phyloP scores from a whole-genome alignment of 2,888 invertebrate species.

The Achlya flavicornis region DNA sequence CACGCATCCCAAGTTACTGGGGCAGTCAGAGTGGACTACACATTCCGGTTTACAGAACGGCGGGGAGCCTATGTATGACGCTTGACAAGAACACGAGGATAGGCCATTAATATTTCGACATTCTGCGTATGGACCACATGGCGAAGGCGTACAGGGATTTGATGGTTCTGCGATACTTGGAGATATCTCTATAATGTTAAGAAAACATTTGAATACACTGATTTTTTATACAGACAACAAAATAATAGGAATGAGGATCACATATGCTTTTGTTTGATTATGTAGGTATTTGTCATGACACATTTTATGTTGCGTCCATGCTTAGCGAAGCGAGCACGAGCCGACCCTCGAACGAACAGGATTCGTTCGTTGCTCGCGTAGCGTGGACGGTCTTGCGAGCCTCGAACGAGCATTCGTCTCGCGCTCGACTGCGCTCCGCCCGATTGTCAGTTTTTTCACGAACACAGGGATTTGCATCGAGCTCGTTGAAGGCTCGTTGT shows the following conservation, averaged over 20 bases:
- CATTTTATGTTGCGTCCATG: no score
- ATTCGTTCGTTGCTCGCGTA: no score
- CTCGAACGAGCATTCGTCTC: no score
- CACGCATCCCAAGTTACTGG: conserved; percentile 86
- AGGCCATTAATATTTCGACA: conserved; percentile 88
- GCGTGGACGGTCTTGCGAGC: no score
- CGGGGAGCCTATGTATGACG: conserved; percentile 86
- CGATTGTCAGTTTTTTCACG: no score
- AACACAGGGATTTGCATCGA: no score
- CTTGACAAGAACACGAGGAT: conserved; percentile 88
- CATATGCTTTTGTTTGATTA: not conserved
- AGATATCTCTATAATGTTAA: conserved; percentile 52
- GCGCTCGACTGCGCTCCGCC: no score
- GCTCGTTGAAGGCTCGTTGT: no score
- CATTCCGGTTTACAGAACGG: conserved; percentile 87
- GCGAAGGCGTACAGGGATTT: conserved; percentile 89
- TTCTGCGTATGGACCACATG: conserved; percentile 89
- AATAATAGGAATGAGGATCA: not conserved
- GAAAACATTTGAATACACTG: conserved; percentile 16
- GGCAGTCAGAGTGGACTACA: conserved; percentile 86
- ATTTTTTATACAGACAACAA: not conserved
- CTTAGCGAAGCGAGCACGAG: no score
- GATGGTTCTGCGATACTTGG: conserved; percentile 63
- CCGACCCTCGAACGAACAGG: no score
- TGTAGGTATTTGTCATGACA: no score